Evolutionary conservation across 2,797 vertebrate genomes (phyloP), one percentile per base, ranked within the genome.

Genomic region (Helicolenus hilgendorfi): DNA sequence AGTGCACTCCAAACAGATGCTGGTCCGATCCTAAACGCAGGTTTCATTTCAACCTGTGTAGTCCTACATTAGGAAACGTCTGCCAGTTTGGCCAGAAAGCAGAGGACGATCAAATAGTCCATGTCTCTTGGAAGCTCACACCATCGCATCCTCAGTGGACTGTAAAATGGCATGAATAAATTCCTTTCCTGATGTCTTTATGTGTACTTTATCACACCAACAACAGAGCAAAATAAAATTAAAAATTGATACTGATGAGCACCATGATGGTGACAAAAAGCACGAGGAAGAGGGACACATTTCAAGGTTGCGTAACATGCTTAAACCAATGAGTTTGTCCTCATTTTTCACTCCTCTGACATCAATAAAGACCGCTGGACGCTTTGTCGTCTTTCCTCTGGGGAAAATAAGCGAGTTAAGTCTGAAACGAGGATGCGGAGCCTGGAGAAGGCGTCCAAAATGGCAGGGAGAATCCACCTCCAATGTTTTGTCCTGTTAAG

Each of bases 221-320:
- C n/a, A 64, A 83, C 8, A 56, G 59, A 80, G 53, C 22, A 77
- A 91, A 70, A 1, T 38, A 73, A 89, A 84, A 88, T 88, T 24
- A 2, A 79, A 60, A 78, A 53, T 64, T n/a, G 62, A 92, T 74
- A 77, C 77, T 1, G 81, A 90, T 89, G 94, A 93, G 85, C 88
- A 91, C 85, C 87, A 73, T 83, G 87, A 78, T 81, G 24, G 80
- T 86, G 90, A 94, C 79, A 77, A 89, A 93, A 92, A 93, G 72
- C 65, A 87, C 83, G 89, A 94, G 83, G 87, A 88, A 89, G 90
- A 93, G 93, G 92, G 94, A 96, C 94, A 92, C 88, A 83, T 94
- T 95, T 96, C 91, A 94, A 96, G 88, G 95, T 94, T 90, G 93
- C 83, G 77, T 92, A 87, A 96, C 96, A 96, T 96, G 96, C 96